Evolutionary conservation across 2,113 vertebrate genomes (phyloP), one percentile per base, ranked within the genome.

Genomic region (Perca flavescens): DNA sequence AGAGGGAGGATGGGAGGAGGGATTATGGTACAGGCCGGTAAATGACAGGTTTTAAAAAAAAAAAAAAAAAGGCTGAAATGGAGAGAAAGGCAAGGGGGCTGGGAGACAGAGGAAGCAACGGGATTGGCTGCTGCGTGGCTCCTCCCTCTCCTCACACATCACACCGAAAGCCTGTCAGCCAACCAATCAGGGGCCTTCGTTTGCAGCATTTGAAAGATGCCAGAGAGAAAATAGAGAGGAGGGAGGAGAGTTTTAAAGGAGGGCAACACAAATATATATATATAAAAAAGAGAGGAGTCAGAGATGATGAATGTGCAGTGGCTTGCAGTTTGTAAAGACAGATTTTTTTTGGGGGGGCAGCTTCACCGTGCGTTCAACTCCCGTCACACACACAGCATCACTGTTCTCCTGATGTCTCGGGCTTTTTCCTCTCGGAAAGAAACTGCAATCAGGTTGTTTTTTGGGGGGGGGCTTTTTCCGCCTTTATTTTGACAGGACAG

Each of bases 181-280:
- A 0, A 60, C 92, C 92, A 92, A 93, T 92, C 84, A 71, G 84
- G 19, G 57, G 67, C 50, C 22, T 25, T 65, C 1, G 28, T 28
- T 28, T 28, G 69, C 71, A 7, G 19, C 1, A 17, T 93, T 92
- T 92, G 84, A 93, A 94, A 69, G 86, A 79, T 74, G 84, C 84
- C 62, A 77, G 34, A 79, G 34, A 65, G 58, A 11, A 62, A 46
- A 7, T n/a, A 50, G 16, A 9, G 34, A 57, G 22, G 54, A 17
- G 52, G 31, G 53, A 61, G 67, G 47, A 61, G 25, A 12, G 34
- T 6, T 34, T 34, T 34, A 34, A 34, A 34, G 34, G 34, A 34
- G 34, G 34, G 34, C 34, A 34, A 34, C 34, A 34, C 34, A 34
- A 34, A 34, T 6, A 34, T 34, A 5, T 34, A 31, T 25, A 28